Percentiles rank a stretch among this genome's conserved stretches.
These are phyloP conservation scores for Telenomus remus DNA, from an alignment of 1,140 invertebrate species.

Conservation along the genomic window DNA sequence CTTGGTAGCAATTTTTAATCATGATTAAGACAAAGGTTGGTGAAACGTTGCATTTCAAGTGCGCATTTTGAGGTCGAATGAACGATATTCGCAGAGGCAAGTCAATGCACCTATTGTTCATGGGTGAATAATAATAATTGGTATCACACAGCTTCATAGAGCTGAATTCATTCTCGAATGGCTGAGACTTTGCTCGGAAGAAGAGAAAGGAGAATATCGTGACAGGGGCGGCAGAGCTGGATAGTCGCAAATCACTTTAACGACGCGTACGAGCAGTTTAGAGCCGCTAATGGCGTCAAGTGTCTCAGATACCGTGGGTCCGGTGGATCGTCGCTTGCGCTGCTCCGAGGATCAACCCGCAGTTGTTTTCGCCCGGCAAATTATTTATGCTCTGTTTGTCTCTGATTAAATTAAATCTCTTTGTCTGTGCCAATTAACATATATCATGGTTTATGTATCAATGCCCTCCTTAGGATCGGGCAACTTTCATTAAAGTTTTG, in stretches of 20 bases:
- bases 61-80: constrained; percentile 28
- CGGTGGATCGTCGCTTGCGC: constrained; percentile 57
- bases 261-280: constrained; percentile 72
- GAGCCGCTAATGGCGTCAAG: constrained; percentile 75
- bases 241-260: constrained; percentile 75
- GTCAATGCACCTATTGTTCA: constrained; percentile 55
- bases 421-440: constrained; percentile 52
- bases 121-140: constrained; percentile 55
- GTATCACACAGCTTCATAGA: constrained; percentile 51
- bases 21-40: constrained; percentile 1
- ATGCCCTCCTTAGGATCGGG: constrained; percentile 42
- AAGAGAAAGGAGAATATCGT: constrained; percentile 28
- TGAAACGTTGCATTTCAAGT: not conserved
- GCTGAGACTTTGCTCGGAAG: constrained; percentile 40
- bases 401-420: constrained; percentile 52
- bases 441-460: constrained; percentile 55
- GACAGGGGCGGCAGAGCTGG: constrained; percentile 53
- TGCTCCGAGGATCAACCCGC: constrained; percentile 44
- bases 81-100: constrained; percentile 46
- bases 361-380: constrained; percentile 24
- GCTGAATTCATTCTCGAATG: constrained; percentile 53
- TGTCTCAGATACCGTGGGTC: constrained; percentile 71
- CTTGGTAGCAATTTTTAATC: too few species aligned
- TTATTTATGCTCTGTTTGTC: constrained; percentile 49
- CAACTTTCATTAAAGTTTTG: constrained; percentile 51